These are phyloP conservation scores for Bombus pascuorum DNA, from an alignment of 1,140 invertebrate genomes.

Conservation along the genomic window DNA sequence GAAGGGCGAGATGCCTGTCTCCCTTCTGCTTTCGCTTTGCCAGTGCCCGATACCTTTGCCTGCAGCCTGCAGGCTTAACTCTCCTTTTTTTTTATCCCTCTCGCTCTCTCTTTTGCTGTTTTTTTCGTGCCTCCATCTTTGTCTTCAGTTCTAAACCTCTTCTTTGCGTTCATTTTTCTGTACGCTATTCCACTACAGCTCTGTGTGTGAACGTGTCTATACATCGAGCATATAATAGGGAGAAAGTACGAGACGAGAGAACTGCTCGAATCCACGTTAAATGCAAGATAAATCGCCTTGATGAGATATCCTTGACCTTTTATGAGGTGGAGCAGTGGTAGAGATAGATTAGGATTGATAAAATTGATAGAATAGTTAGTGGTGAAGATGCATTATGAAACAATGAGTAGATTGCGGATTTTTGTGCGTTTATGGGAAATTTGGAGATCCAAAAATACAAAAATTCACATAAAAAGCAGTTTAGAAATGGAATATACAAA, in stretches of 20 bases:
- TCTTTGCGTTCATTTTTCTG: slow-evolving; percentile 53
- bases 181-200: slow-evolving; percentile 45
- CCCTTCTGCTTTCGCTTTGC: slow-evolving; percentile 82
- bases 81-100: slow-evolving; percentile 57
- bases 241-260: slow-evolving; percentile 18
- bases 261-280: slow-evolving; percentile 32
- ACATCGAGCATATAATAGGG: not conserved
- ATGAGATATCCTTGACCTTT: slow-evolving; percentile 6
- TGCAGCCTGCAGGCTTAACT: slow-evolving; percentile 74
- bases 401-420: no score
- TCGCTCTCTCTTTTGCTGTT: slow-evolving; percentile 33
- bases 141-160: slow-evolving; percentile 53
- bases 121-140: slow-evolving; percentile 43
- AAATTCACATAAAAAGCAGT: no score
- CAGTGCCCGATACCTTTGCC: slow-evolving; percentile 76
- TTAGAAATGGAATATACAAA: no score
- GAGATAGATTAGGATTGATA: not conserved
- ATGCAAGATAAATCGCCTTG: slow-evolving; percentile 15
- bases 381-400: not conserved
- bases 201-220: slow-evolving; percentile 31
- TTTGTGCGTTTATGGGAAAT: no score
- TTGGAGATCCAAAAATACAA: no score
- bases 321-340: not conserved
- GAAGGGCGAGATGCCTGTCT: slow-evolving; percentile 83
- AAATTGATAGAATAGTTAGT: not conserved